These are phyloP conservation scores for Pachyramphus minor DNA, from an alignment of 2,113 vertebrate genomes.

Conservation along the genomic window DNA sequence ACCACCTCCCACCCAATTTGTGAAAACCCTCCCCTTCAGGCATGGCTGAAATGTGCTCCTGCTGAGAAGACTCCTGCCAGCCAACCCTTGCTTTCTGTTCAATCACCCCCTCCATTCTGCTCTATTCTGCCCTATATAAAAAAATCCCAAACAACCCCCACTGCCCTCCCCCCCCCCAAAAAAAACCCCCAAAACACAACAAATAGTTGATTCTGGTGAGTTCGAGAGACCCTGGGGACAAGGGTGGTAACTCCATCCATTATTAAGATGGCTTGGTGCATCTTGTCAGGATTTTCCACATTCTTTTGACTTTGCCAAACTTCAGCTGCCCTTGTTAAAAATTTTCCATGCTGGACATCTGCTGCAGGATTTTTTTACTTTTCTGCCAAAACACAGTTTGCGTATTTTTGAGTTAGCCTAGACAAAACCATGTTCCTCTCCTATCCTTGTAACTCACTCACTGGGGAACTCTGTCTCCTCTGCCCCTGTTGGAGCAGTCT, in stretches of 20 bases:
- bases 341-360: conserved; percentile 57
- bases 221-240: fast-evolving
- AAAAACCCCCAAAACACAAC: neutral
- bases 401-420: neutral
- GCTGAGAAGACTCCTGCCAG: neutral
- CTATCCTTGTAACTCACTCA: neutral
- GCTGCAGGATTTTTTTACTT: conserved; percentile 48
- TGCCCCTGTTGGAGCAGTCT: neutral
- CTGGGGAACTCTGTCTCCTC: neutral
- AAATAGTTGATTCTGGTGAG: neutral
- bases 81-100: neutral
- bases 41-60: neutral
- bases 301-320: conserved; percentile 27
- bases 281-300: neutral
- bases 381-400: conserved; percentile 49
- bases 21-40: neutral
- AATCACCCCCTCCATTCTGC: neutral
- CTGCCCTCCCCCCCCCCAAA: too few species aligned
- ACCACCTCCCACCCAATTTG: neutral
- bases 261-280: neutral
- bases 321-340: conserved; percentile 3
- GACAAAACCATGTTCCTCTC: conserved; percentile 4
- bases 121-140: neutral
- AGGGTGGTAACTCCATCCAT: neutral
- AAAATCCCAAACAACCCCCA: neutral